phyloP scores from a whole-genome alignment of 2,113 vertebrate genomes.

The Carassius auratus region DNA sequence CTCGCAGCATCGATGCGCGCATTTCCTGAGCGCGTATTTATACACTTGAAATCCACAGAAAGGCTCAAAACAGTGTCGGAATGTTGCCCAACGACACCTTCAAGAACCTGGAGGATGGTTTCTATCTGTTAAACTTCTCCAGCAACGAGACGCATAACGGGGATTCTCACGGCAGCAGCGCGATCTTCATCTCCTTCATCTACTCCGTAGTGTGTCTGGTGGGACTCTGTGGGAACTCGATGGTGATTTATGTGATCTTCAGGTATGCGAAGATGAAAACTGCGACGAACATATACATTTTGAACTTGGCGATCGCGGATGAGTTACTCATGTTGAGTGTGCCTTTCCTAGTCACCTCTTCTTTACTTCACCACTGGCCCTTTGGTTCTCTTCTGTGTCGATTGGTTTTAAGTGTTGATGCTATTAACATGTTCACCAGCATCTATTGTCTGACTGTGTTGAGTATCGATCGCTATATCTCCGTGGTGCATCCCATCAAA shows the following conservation, averaged over 20 bases:
- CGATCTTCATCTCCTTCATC: constrained; percentile 90
- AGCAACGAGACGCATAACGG: constrained; percentile 79
- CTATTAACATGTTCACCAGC: constrained; percentile 95
- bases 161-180: constrained; percentile 83
- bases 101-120: constrained; percentile 64
- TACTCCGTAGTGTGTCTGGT: constrained; percentile 90
- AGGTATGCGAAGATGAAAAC: constrained; percentile 93
- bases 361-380: constrained; percentile 88
- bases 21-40: constrained; percentile 29
- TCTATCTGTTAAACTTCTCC: constrained; percentile 71
- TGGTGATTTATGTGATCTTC: constrained; percentile 92
- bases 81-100: constrained; percentile 68
- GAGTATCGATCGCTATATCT: constrained; percentile 88
- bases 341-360: constrained; percentile 88
- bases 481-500: constrained; percentile 91
- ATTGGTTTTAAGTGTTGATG: constrained; percentile 88
- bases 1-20: constrained; percentile 24
- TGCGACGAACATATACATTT: constrained; percentile 90
- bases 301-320: constrained; percentile 88
- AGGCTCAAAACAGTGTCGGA: constrained; percentile 38
- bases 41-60: constrained; percentile 6
- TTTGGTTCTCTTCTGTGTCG: constrained; percentile 88
- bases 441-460: constrained; percentile 90
- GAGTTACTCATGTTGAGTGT: constrained; percentile 91
- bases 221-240: constrained; percentile 88